These are phyloP conservation scores for Polylopha cassiicola DNA, from an alignment of 2,888 invertebrate genomes.

Conservation along the genomic window DNA sequence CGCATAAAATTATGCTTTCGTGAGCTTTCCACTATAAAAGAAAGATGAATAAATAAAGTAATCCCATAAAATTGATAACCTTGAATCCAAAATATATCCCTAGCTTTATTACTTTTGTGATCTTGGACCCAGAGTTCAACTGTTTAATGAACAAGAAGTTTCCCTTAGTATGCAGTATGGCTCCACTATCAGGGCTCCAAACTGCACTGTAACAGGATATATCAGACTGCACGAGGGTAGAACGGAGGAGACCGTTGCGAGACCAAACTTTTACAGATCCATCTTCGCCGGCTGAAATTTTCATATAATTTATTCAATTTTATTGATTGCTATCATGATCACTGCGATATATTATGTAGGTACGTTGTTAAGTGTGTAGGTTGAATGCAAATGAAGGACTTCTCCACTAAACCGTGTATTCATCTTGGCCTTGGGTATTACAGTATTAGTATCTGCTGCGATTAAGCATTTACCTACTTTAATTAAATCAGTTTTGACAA, in stretches of 20 bases:
- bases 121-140: conserved; percentile 84
- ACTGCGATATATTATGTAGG: no score
- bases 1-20: conserved; percentile 92
- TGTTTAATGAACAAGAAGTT: conserved; percentile 82
- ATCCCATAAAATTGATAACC: conserved; percentile 3
- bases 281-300: conserved; percentile 93
- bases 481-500: no score
- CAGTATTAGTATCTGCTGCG: no score
- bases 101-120: conserved; percentile 85
- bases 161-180: conserved; percentile 83
- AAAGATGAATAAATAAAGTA: conserved; percentile 10
- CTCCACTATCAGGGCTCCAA: conserved; percentile 86
- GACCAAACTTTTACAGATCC: conserved; percentile 98
- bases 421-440: no score
- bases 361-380: no score
- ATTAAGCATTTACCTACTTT: no score
- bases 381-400: no score
- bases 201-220: conserved; percentile 89
- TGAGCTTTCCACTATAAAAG: conserved; percentile 94
- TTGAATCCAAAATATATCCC: conserved; percentile 9
- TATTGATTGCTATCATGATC: no score
- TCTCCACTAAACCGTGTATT: no score
- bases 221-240: conserved; percentile 89
- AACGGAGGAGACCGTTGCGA: conserved; percentile 93
- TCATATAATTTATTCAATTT: no score